Evolutionary conservation across 2,888 invertebrate species (phyloP), one percentile per base, ranked within the genome.

Genomic region (Euzetes globulus): DNA sequence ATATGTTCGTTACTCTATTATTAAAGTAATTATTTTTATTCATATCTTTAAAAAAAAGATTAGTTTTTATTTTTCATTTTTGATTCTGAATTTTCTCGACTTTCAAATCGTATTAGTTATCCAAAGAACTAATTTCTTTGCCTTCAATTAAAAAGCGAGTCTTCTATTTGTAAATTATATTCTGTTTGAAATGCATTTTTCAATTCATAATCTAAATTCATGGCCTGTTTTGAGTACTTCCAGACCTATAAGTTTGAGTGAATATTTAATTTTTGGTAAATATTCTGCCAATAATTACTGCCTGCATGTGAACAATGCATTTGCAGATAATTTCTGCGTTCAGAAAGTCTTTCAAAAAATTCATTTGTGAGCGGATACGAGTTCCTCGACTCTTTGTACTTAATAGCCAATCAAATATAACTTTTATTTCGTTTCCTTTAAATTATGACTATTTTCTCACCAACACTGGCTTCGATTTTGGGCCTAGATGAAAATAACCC

Each of bases 361-460:
- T 55, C 55, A 60, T 60, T 60, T 25, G 60, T 29, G 29, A 60
- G 25, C 60, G 60, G 60, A 60, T 60, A 25, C 60, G 60, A 60
- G 33, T 60, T n/a, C 29, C 5, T 6, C 17, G 27, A 29, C 11
- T 60, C 2, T 33, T 9, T 60, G 22, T 58, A 5, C 22, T 60
- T 60, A 60, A 60, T 60, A 60, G 33, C 60, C 60, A 60, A 60
- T 60, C 60, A 25, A 22, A 22, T 15, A 33, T n/a, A 19, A 2
- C n/a, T 60, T 25, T 7, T 25, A 6, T 22, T 29, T 60, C 29
- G 60, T 60, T 60, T 60, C 60, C 60, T 60, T 17, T 33, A 29
- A 29, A 29, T 29, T 60, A 60, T 60, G 13, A 13, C 47, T 47
- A 13, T 47, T 47, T 47, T 47, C 47, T 47, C 47, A 47, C 47